Percentiles rank a stretch among this genome's conserved stretches.
Conservation (phyloP, 2,797 vertebrate species). For the Anas flavirostris region DNA sequence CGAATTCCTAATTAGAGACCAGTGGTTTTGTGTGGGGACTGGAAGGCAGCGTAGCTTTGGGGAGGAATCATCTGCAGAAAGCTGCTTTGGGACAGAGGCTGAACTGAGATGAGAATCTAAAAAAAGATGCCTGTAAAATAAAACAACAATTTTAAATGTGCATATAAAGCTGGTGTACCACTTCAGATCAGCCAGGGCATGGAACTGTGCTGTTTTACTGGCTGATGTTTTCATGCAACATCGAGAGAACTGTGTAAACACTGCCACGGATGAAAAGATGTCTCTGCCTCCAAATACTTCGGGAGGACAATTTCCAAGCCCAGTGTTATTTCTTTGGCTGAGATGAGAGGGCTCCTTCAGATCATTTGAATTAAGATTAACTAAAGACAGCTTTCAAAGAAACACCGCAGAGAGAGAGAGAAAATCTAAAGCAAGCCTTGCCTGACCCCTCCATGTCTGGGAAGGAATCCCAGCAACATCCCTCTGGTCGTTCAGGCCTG, state of each 20-base stretch:
- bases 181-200: neutral
- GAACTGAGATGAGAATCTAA: neutral
- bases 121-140: neutral
- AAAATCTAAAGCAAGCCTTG: neutral
- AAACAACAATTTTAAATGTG: neutral
- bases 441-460: neutral
- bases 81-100: neutral
- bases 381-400: neutral
- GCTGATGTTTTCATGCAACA: neutral
- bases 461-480: neutral
- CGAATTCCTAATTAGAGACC: constrained; percentile 49
- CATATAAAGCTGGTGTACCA: neutral
- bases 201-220: neutral
- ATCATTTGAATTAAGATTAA: constrained; percentile 16
- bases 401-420: neutral
- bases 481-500: neutral
- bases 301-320: neutral
- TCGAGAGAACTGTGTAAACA: neutral
- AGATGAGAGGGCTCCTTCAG: neutral
- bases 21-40: neutral
- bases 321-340: neutral
- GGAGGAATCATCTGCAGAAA: neutral
- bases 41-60: neutral
- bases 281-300: neutral
- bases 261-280: neutral